Evolutionary conservation across 1,140 invertebrate species (phyloP), one percentile per base, ranked within the genome.

Genomic region (Odontomachus brunneus): DNA sequence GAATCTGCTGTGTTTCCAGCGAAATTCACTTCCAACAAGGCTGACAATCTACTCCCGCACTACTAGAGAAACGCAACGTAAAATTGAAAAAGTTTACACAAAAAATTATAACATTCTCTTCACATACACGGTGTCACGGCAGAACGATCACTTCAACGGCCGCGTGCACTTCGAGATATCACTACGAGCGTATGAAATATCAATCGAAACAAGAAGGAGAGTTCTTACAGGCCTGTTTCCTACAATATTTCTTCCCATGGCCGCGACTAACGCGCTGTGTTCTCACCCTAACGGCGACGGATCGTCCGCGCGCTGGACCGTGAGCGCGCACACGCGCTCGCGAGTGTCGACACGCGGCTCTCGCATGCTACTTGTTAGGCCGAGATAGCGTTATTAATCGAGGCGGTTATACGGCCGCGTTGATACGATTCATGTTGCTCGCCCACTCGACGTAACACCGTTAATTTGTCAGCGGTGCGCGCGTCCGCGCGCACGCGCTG

Each of bases 371-470:
- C 74, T 63, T 73, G 75, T 59, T 73, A 57, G 33, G 62, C 33
- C 29, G 62, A 78, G 84, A 83, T 84, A 74, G 57, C 62, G 67
- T 78, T 84, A 66, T 86, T 81, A 86, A 83, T 84, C 83, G 83
- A 76, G 55, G 67, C 48, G n/a, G 51, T 62, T 75, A 62, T 67
- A 67, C 57, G 66, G 38, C 29, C 44, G 55, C 59, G 49, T 63
- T 82, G 76, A 84, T 82, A 66, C 67, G 51, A 82, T 82, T 82
- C 83, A 66, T 82, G 78, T 81, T 82, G 29, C 29, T 84, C 83
- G 83, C 59, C 78, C 51, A 82, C 60, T 73, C 78, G 15, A 38
- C n/a, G 22, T 63, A 82, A 84, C 78, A 57, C 62, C 78, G 78
- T 72, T 84, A 84, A 84, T 84, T 82, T 82, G 60, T 82, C 78